phyloP scores from a whole-genome alignment of 2,113 vertebrate genomes.

The Falco punctatus region DNA sequence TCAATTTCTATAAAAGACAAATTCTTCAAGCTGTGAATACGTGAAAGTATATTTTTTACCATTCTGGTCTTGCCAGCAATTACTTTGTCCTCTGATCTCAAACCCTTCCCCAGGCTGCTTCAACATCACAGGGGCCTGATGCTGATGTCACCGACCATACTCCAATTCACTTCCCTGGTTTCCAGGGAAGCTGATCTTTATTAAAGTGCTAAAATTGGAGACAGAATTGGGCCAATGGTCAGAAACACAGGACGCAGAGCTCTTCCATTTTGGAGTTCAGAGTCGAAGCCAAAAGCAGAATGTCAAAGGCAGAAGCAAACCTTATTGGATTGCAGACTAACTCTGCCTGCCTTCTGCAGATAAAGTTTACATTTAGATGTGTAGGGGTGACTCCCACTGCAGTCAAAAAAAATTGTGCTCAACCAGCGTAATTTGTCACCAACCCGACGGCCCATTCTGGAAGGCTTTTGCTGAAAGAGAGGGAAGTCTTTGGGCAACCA shows the following conservation, averaged over 20 bases:
- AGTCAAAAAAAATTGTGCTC: slow-evolving; percentile 45
- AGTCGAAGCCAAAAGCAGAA: slow-evolving; percentile 19
- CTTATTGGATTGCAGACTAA: slow-evolving; percentile 10
- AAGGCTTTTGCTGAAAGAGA: neutral
- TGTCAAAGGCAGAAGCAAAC: slow-evolving; percentile 35
- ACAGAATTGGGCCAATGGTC: neutral
- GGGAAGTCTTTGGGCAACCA: neutral
- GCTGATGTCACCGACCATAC: neutral
- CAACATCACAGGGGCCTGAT: neutral
- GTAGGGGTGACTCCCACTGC: neutral
- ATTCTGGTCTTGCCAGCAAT: neutral
- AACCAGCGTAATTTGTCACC: neutral
- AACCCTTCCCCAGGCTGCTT: neutral
- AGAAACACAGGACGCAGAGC: neutral
- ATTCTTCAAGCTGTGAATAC: neutral
- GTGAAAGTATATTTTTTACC: slow-evolving; percentile 8
- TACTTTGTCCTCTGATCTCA: slow-evolving; percentile 24
- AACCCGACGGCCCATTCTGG: neutral
- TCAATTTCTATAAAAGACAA: slow-evolving; percentile 51
- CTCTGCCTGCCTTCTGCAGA: slow-evolving; percentile 45
- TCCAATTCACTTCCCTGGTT: neutral
- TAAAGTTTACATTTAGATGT: slow-evolving; percentile 55
- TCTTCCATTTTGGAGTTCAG: neutral
- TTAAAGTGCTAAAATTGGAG: neutral
- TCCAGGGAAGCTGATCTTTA: neutral